phyloP scores from a whole-genome alignment of 2,888 invertebrate genomes.

The Andrena haemorrhoa region DNA sequence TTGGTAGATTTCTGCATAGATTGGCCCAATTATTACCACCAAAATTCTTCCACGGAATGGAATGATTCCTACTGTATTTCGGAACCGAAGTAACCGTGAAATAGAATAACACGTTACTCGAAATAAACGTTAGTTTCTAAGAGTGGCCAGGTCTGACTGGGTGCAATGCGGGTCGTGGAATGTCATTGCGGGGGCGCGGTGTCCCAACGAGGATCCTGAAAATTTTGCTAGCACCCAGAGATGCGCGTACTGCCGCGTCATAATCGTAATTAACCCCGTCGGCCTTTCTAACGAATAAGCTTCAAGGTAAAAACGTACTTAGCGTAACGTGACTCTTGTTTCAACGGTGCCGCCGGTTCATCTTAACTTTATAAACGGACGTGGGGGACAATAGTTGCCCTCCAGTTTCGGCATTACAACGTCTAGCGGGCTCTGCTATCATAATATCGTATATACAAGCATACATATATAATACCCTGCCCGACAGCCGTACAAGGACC shows the following conservation, averaged over 20 bases:
- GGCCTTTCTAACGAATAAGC: constrained; percentile 62
- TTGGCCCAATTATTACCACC: too few species aligned
- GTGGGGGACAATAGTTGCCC: constrained; percentile 66
- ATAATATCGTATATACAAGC: constrained; percentile 71
- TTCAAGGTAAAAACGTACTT: constrained; percentile 61
- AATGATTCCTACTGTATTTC: too few species aligned
- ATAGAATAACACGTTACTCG: background rate
- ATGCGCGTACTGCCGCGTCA: constrained; percentile 38
- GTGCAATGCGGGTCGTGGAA: constrained; percentile 29
- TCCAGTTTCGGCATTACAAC: constrained; percentile 68
- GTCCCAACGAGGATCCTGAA: constrained; percentile 50
- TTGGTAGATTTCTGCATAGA: too few species aligned
- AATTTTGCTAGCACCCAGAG: constrained; percentile 40
- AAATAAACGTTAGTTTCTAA: background rate
- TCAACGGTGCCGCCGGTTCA: constrained; percentile 61
- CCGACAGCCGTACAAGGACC: constrained; percentile 73
- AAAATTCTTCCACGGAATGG: too few species aligned
- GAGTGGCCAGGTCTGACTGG: constrained; percentile 4
- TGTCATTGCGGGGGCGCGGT: constrained; percentile 21
- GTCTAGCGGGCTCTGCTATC: constrained; percentile 65
- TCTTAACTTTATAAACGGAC: constrained; percentile 69
- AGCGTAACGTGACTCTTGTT: constrained; percentile 70
- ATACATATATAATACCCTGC: constrained; percentile 70
- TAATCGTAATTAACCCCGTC: constrained; percentile 62
- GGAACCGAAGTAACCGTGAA: background rate